Conservation (phyloP, 2,797 vertebrate species). For the Gallinago nigripennis region DNA sequence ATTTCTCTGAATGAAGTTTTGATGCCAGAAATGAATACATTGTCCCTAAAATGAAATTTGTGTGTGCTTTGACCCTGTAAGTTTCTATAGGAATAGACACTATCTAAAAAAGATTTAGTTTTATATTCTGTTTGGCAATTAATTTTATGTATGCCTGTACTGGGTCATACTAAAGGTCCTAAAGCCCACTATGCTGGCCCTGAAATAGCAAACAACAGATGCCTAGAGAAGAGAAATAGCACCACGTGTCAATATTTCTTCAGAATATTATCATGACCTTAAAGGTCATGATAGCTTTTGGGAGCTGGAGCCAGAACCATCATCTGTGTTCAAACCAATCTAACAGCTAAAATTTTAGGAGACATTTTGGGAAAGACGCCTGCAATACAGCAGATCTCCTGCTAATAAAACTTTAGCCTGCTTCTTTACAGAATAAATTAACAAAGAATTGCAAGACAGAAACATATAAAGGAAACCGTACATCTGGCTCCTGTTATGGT, state of each 20-base stretch:
- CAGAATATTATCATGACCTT: background rate
- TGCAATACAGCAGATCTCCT: background rate
- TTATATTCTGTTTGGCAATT: background rate
- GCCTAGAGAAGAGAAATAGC: background rate
- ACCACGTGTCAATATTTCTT: background rate
- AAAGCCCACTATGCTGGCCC: background rate
- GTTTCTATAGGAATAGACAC: background rate
- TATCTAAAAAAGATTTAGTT: background rate
- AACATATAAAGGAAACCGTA: background rate
- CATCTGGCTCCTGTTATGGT: background rate
- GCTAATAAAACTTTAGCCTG: background rate
- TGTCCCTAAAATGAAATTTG: background rate
- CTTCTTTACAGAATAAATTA: background rate
- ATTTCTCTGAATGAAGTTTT: background rate
- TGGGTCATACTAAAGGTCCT: background rate
- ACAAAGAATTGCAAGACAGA: background rate
- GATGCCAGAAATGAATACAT: background rate
- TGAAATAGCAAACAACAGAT: background rate
- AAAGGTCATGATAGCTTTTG: background rate
- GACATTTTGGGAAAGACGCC: background rate
- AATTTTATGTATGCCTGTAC: background rate
- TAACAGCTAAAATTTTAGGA: background rate
- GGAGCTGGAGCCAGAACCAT: background rate
- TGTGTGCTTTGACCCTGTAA: fast-evolving
- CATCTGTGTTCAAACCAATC: background rate